Conservation (phyloP, 2,888 invertebrate species). For the Amblyteles armatorius region DNA sequence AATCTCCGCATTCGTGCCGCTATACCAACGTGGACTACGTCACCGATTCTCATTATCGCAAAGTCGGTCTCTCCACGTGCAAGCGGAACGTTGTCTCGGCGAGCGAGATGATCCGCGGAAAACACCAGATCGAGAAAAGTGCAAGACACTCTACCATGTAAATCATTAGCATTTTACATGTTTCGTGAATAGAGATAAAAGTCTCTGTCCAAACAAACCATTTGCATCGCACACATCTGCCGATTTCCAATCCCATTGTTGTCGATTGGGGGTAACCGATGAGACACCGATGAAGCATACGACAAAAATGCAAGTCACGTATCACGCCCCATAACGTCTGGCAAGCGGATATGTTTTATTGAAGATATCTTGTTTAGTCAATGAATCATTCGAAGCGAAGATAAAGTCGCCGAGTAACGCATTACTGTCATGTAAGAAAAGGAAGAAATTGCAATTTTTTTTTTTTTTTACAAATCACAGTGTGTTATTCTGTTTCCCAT, state of each 20-base stretch:
- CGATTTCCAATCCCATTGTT: not conserved
- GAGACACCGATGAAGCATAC: not conserved
- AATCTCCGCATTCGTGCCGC: not conserved
- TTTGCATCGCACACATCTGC: not conserved
- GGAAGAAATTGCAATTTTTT: not conserved
- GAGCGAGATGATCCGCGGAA: conserved; percentile 44
- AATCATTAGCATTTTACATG: not conserved
- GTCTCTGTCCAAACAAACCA: not conserved
- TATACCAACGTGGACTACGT: conserved; percentile 21
- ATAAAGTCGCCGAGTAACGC: not conserved
- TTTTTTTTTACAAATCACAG: not conserved
- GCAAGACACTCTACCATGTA: conserved; percentile 1
- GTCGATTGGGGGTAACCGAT: conserved; percentile 3
- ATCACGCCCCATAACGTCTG: not conserved
- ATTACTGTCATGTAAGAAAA: not conserved
- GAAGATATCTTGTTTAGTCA: not conserved
- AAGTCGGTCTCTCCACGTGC: not conserved
- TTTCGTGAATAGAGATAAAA: not conserved
- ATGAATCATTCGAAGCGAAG: not conserved
- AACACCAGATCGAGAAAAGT: not conserved
- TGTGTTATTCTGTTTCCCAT: not conserved
- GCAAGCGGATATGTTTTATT: not conserved
- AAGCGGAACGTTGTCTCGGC: not conserved
- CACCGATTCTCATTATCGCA: conserved; percentile 46
- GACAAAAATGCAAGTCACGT: conserved; percentile 1